phyloP scores from a whole-genome alignment of 2,113 vertebrate species.

The Sinocyclocheilus anophthalmus region DNA sequence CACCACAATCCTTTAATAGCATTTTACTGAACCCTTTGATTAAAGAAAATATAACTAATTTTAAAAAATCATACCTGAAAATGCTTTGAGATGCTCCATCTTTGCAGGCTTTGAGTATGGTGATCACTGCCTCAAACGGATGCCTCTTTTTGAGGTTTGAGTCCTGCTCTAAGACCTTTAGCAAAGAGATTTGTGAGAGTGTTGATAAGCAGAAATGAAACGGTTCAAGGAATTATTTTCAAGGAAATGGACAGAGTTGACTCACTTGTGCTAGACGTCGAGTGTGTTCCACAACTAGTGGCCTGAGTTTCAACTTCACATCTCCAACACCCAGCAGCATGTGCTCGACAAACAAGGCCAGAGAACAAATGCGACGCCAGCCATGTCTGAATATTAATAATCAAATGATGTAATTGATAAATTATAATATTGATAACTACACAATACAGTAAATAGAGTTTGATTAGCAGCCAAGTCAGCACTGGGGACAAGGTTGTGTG shows the following conservation, averaged over 20 bases:
- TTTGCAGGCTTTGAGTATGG: constrained; percentile 82
- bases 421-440: no score
- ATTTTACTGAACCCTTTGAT: background rate
- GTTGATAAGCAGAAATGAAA: constrained; percentile 15
- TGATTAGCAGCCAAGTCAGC: no score
- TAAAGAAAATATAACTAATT: background rate
- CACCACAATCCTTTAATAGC: background rate
- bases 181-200: constrained; percentile 13
- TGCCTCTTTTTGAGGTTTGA: constrained; percentile 81
- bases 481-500: no score
- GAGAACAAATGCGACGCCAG: constrained; percentile 83
- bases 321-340: constrained; percentile 73
- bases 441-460: no score
- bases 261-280: constrained; percentile 76
- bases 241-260: background rate
- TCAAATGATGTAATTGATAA: no score
- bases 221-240: background rate
- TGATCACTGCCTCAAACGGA: constrained; percentile 83
- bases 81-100: constrained; percentile 71
- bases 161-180: constrained; percentile 79
- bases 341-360: constrained; percentile 89
- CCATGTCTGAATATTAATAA: constrained; percentile 68
- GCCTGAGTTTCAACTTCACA: constrained; percentile 68
- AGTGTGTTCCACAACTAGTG: constrained; percentile 70
- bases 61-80: constrained; percentile 66